Base-by-base conservation (phyloP, 2,797 vertebrate genomes). In the Characodon lateralis region DNA sequence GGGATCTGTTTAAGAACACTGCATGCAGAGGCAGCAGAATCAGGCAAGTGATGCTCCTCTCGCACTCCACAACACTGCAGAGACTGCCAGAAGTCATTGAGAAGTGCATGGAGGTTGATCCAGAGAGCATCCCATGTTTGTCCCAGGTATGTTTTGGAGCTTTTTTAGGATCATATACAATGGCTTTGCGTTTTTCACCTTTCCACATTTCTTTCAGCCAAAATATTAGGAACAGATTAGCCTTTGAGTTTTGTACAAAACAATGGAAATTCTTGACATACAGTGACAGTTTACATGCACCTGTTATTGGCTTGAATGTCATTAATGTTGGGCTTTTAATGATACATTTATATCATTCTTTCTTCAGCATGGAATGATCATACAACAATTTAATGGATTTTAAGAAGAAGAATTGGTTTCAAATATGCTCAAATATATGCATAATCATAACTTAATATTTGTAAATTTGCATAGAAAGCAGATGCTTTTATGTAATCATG, bases 11-110 rank as follows among this genome's bases (percentile, higher is more conserved):
- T 28, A 95, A 93, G 89, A 96, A 94, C 86, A 97, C 96, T 16
- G 88, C 97, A 70, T 96, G 93, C 71, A 94, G 95, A 77, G 96
- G 96, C 69, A 96, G 93, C 87, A 96, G 94, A 13, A 95, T 93
- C 22, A 96, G 96, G 81, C 91, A 95, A 0, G 96, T 97, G 81
- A 94, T 99, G 95, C 95, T 99, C 31, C 96, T 96, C 66, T 97
- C 97, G 85, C 98, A 98, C 89, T 89, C 92, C 77, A 93, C 96
- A 39, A 96, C 96, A 43, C 95, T 98, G 83, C 96, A 96, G 43
- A 95, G 96, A 83, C 92, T 99, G 74, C 96, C 97, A 41, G 96
- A 98, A 84, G 96, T 99, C 89, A 95, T 98, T 24, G 96, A 97
- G 86, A 97, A 94, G 24, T 98, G 97, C 39, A 94, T 97, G 75